A percentile compares a stretch with the other conserved stretches of the same genome.
These are phyloP conservation scores for Nemotelus pantherinus DNA, from an alignment of 2,888 invertebrate genomes.

Conservation along the genomic window DNA sequence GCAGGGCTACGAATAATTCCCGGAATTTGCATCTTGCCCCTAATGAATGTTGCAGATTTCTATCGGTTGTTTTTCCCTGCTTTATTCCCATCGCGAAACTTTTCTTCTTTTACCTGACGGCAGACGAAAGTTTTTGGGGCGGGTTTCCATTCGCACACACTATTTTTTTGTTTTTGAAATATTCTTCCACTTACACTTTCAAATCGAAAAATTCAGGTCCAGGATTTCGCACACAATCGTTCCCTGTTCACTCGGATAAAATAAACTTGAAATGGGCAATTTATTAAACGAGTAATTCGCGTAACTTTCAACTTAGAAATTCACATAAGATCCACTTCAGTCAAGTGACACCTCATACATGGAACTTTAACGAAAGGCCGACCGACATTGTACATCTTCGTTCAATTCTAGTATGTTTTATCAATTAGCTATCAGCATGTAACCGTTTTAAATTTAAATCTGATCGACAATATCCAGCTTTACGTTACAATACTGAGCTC, in stretches of 20 bases:
- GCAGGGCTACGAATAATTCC: not conserved
- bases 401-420: constrained; percentile 28
- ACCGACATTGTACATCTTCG: constrained; percentile 21
- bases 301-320: constrained; percentile 37
- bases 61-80: too few relatives aligned
- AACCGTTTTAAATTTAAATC: too few relatives aligned
- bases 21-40: constrained; percentile 9
- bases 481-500: too few relatives aligned
- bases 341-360: constrained; percentile 51
- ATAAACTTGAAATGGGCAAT: constrained; percentile 15
- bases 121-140: constrained; percentile 22
- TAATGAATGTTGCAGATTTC: constrained; percentile 2
- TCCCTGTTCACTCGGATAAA: constrained; percentile 29
- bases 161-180: constrained; percentile 12
- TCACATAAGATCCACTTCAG: constrained; percentile 41
- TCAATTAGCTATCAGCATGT: too few relatives aligned
- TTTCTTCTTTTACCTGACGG: constrained; percentile 30
- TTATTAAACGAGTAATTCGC: constrained; percentile 33
- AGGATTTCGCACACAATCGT: constrained; percentile 7
- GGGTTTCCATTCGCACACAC: constrained; percentile 37
- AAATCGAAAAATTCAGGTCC: constrained; percentile 10
- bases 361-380: constrained; percentile 47
- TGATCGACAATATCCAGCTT: too few relatives aligned
- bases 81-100: not conserved
- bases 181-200: constrained; percentile 33